Evolutionary conservation across 2,888 invertebrate species (phyloP).

Genomic region (Eilema sororculum): DNA sequence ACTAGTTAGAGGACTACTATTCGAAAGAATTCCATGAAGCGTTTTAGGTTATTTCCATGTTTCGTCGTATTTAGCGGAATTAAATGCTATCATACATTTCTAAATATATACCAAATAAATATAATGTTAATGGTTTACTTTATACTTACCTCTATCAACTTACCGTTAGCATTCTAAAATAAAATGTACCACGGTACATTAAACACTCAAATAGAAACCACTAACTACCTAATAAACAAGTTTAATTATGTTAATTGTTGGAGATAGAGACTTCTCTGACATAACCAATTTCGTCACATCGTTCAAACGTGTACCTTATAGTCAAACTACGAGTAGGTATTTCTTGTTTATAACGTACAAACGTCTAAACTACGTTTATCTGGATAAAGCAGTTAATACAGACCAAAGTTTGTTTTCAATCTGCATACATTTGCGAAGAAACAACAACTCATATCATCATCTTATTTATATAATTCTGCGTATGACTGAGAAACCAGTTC

Average conservation of each 20-base stretch:
- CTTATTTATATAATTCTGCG: conserved; percentile 27
- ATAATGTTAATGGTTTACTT: not conserved
- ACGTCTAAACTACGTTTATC: not conserved
- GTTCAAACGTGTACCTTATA: not conserved
- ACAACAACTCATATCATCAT: conserved; percentile 28
- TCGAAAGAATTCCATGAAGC: not conserved
- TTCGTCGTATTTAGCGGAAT: not conserved
- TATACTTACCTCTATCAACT: not conserved
- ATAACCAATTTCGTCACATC: not conserved
- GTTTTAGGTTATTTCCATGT: not conserved
- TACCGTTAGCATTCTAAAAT: not conserved
- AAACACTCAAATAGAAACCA: not conserved
- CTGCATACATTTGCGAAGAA: not conserved
- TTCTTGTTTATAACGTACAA: not conserved
- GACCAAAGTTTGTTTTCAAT: not conserved
- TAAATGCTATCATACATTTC: not conserved
- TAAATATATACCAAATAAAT: not conserved
- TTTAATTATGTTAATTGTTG: not conserved
- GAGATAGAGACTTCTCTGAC: not conserved
- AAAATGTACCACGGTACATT: not conserved
- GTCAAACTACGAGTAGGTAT: not conserved
- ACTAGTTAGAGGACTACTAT: not conserved
- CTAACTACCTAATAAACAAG: not conserved
- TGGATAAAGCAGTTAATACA: conserved; percentile 4
- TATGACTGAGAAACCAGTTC: conserved; percentile 25